A percentile compares a stretch with the other conserved stretches of the same genome.
Conservation (phyloP, 2,888 invertebrate genomes). For the Octonoba sinensis region DNA sequence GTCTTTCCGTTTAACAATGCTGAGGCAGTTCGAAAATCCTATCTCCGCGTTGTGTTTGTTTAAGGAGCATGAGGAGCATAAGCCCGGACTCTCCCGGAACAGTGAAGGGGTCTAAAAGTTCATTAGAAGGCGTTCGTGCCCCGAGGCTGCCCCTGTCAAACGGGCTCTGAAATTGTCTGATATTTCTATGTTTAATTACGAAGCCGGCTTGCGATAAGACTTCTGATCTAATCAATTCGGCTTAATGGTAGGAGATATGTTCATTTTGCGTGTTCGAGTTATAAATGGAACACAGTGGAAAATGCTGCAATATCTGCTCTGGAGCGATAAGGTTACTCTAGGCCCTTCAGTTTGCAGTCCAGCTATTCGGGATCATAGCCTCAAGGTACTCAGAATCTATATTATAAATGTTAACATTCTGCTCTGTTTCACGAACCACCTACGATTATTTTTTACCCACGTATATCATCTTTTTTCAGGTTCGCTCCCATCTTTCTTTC, state of each 20-base stretch:
- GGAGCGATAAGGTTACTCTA: no score
- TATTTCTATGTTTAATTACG: slow-evolving; percentile 57
- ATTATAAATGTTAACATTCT: no score
- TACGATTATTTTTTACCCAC: no score
- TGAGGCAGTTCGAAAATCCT: slow-evolving; percentile 26
- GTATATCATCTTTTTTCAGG: no score
- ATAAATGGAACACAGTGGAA: slow-evolving; percentile 15
- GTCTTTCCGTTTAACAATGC: neutral
- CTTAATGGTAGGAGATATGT: slow-evolving; percentile 52
- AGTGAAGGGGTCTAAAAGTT: slow-evolving; percentile 43
- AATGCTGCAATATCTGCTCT: neutral
- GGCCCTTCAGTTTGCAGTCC: no score
- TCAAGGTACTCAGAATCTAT: no score
- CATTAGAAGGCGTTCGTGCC: slow-evolving; percentile 58
- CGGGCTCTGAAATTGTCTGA: slow-evolving; percentile 47
- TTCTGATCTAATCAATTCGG: slow-evolving; percentile 55
- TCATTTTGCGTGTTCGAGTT: slow-evolving; percentile 39
- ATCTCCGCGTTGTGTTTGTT: slow-evolving; percentile 41
- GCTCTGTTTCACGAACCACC: no score
- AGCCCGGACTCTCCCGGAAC: slow-evolving; percentile 37
- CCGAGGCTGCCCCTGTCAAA: slow-evolving; percentile 52
- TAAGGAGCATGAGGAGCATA: slow-evolving; percentile 38
- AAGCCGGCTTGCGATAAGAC: slow-evolving; percentile 31
- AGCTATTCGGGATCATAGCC: no score
- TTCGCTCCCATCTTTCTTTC: no score